A percentile compares a stretch with the other conserved stretches of the same genome.
Conservation (phyloP, 2,888 invertebrate genomes). For the Lumbricus terrestris region DNA sequence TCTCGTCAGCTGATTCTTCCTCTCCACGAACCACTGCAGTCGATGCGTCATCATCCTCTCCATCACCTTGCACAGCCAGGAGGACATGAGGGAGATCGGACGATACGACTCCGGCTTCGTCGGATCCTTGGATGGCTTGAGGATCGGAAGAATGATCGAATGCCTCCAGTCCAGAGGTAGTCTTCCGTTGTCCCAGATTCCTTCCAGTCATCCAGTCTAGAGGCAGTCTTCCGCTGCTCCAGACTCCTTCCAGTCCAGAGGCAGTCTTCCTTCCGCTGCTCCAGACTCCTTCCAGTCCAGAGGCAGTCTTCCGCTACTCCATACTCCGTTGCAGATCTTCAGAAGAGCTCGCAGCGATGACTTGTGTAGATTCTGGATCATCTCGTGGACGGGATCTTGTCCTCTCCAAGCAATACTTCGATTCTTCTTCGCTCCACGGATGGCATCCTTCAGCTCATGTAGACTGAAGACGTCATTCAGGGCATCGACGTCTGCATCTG, state of each 20-base stretch:
- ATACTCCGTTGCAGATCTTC: neutral
- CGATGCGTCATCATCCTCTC: neutral
- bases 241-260: no score
- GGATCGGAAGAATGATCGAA: neutral
- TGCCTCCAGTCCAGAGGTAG: no score
- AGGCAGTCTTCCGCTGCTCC: no score
- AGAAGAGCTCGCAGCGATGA: neutral
- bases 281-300: no score
- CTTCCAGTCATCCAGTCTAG: no score
- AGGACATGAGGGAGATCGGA: neutral
- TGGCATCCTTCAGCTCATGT: neutral
- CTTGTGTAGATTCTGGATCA: neutral
- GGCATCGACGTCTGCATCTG: neutral
- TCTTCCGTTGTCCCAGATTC: no score
- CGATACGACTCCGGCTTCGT: neutral
- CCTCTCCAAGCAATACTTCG: no score
- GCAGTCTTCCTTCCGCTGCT: no score
- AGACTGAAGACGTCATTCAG: neutral
- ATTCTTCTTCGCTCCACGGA: neutral
- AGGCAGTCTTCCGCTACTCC: no score
- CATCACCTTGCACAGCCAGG: neutral
- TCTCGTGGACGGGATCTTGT: neutral
- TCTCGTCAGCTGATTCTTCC: neutral
- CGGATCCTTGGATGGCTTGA: neutral
- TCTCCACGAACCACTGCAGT: neutral